These are phyloP conservation scores for Embidobia sp. DNA, from an alignment of 2,888 invertebrate species.

Conservation along the genomic window DNA sequence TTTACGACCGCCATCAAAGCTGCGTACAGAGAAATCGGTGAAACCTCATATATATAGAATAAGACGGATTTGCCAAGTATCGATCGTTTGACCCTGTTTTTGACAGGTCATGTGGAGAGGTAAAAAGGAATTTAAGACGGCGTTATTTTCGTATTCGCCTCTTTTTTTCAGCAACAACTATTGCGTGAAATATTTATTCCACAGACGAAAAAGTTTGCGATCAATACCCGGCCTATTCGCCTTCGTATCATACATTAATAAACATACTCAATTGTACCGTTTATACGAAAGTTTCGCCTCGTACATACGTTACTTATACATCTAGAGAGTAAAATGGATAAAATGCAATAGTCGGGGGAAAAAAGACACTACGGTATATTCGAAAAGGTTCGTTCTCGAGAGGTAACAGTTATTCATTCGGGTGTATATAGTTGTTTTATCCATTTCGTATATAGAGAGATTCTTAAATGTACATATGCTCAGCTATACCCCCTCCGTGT, in stretches of 20 bases:
- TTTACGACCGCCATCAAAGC: constrained; percentile 64
- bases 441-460: constrained; percentile 55
- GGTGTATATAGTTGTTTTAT: constrained; percentile 46
- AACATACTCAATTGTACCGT: constrained; percentile 47
- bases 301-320: constrained; percentile 45
- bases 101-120: constrained; percentile 1
- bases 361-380: constrained; percentile 41
- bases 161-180: too few species aligned
- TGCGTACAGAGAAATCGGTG: constrained; percentile 64
- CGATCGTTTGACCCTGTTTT: constrained; percentile 38
- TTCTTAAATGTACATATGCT: constrained; percentile 62
- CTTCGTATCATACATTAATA: constrained; percentile 45
- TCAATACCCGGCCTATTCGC: constrained; percentile 27
- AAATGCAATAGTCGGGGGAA: constrained; percentile 46
- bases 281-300: constrained; percentile 14
- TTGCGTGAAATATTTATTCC: neutral
- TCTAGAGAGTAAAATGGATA: constrained; percentile 59
- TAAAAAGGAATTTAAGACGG: neutral
- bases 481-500: neutral
- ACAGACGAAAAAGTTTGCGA: neutral
- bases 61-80: constrained; percentile 52
- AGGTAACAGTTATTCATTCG: constrained; percentile 50
- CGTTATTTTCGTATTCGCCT: too few species aligned
- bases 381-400: constrained; percentile 50
- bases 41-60: constrained; percentile 43